Conservation (phyloP, 2,113 vertebrate genomes). For the Ursus arctos region DNA sequence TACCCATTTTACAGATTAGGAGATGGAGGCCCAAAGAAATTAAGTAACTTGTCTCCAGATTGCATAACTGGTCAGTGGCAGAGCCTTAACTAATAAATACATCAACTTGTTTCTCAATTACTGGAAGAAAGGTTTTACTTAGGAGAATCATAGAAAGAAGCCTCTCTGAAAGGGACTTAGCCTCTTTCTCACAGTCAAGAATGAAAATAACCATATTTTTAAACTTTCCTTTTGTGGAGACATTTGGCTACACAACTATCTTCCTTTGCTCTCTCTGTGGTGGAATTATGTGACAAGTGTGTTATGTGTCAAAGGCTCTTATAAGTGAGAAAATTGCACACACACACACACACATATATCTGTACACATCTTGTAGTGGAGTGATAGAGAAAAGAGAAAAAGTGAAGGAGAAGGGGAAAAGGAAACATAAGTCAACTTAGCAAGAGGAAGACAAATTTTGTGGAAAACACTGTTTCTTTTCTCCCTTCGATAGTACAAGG, state of each 20-base stretch:
- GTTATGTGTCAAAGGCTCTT: background rate
- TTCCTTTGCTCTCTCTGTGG: background rate
- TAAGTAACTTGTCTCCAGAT: background rate
- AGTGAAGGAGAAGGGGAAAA: background rate
- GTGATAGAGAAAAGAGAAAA: background rate
- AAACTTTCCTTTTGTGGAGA: background rate
- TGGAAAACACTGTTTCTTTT: slow-evolving; percentile 8
- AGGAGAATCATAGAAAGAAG: background rate
- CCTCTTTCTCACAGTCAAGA: background rate
- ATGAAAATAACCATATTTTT: background rate
- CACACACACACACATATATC: too few relatives aligned
- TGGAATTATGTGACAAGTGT: background rate
- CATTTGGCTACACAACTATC: background rate
- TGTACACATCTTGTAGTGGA: background rate
- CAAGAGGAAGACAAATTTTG: background rate
- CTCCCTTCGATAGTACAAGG: background rate
- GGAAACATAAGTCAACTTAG: background rate
- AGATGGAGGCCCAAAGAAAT: background rate
- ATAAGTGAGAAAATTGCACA: background rate
- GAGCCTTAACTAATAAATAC: background rate
- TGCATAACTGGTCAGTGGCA: background rate
- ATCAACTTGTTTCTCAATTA: background rate
- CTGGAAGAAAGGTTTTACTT: slow-evolving; percentile 36
- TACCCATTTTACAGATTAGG: background rate
- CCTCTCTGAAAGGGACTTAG: slow-evolving; percentile 17